Percentiles rank a stretch among this genome's conserved stretches.
These are phyloP conservation scores for Melopsittacus undulatus DNA, from an alignment of 2,797 vertebrate genomes.

Conservation along the genomic window DNA sequence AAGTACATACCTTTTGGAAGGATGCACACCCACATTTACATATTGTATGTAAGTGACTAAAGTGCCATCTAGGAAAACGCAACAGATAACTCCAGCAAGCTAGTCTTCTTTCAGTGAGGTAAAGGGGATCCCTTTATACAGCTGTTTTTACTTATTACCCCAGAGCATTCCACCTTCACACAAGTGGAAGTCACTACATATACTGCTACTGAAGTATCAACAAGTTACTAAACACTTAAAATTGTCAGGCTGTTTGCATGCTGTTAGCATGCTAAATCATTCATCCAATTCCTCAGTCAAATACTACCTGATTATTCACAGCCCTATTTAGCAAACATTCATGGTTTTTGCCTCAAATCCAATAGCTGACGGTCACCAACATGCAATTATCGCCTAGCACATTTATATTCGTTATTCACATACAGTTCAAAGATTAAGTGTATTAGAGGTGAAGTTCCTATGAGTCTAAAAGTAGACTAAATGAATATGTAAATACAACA, in stretches of 20 bases:
- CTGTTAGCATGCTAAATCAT: not conserved
- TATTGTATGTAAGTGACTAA: not conserved
- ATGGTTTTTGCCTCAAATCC: not conserved
- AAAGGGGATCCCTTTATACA: not conserved
- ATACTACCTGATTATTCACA: not conserved
- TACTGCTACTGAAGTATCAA: not conserved
- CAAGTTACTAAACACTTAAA: not conserved
- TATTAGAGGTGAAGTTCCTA: not conserved
- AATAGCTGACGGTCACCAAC: not conserved
- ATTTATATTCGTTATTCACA: not conserved
- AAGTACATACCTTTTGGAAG: not conserved
- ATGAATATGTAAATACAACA: not conserved
- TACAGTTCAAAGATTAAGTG: not conserved
- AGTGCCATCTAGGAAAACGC: not conserved
- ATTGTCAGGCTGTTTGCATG: not conserved
- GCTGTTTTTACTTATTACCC: not conserved
- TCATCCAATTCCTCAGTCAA: not conserved
- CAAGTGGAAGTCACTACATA: not conserved
- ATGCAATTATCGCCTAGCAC: not conserved
- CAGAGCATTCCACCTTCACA: not conserved
- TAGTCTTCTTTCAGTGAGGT: not conserved
- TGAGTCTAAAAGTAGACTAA: not conserved
- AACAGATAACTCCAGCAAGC: not conserved
- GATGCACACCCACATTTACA: not conserved
- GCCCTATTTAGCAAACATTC: not conserved